phyloP scores from a whole-genome alignment of 1,140 invertebrate species.

The Drosophila sturtevanti region DNA sequence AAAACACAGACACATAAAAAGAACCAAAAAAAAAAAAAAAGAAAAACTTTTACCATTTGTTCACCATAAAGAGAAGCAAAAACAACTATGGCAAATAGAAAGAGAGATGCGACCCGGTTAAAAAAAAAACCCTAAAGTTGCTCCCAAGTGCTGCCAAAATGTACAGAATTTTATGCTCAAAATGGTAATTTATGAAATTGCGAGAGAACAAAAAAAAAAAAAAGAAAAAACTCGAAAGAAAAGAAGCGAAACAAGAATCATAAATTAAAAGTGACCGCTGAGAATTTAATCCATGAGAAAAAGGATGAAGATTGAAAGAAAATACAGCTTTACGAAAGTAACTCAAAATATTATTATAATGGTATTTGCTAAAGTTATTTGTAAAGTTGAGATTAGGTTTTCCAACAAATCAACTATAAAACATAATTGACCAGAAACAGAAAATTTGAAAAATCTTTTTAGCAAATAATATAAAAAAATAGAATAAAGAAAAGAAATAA shows the following conservation, averaged over 20 bases:
- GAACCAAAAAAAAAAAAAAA: too few relatives aligned
- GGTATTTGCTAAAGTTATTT: neutral
- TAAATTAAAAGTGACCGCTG: neutral
- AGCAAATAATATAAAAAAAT: too few relatives aligned
- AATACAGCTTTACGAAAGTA: neutral
- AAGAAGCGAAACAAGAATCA: neutral
- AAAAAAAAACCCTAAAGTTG: neutral
- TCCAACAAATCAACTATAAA: too few relatives aligned
- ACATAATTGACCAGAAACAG: too few relatives aligned
- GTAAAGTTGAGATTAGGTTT: neutral
- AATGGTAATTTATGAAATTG: conserved; percentile 2
- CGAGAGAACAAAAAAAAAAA: neutral
- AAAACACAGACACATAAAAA: conserved; percentile 9
- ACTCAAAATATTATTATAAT: neutral
- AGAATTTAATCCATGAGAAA: neutral
- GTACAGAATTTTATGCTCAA: neutral
- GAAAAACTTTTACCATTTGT: conserved; percentile 74
- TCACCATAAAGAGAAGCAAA: conserved; percentile 41
- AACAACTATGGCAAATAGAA: conserved; percentile 34
- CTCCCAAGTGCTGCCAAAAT: neutral
- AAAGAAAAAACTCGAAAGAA: neutral
- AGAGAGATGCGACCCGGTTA: neutral
- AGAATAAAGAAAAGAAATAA: too few relatives aligned
- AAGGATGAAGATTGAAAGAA: neutral
- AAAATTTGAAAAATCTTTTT: too few relatives aligned